Conservation (phyloP, 2,113 vertebrate genomes). For the Phylloscopus whistleri region DNA sequence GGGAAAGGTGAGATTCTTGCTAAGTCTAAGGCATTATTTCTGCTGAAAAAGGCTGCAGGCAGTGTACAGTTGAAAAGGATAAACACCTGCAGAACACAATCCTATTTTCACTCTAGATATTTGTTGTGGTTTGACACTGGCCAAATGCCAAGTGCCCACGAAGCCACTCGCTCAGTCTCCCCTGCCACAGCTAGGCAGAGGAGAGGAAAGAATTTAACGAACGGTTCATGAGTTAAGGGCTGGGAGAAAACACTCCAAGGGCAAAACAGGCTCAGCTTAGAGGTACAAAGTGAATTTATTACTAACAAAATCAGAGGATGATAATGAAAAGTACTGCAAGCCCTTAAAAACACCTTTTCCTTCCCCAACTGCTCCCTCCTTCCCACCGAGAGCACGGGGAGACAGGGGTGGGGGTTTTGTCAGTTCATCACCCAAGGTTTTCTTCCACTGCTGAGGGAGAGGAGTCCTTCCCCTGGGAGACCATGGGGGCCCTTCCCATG, state of each 20-base stretch:
- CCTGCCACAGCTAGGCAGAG: background rate
- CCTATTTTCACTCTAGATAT: background rate
- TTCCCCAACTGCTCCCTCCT: too few relatives aligned
- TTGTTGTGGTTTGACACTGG: background rate
- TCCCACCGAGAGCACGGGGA: accelerated
- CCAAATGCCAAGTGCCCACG: accelerated
- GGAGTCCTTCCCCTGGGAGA: background rate
- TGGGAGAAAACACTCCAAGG: background rate
- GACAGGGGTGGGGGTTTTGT: background rate
- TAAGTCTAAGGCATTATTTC: background rate
- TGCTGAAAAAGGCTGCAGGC: background rate
- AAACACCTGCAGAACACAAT: background rate
- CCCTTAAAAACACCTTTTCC: background rate
- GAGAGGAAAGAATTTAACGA: background rate
- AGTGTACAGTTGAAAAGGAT: background rate
- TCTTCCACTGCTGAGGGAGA: background rate
- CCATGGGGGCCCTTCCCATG: background rate
- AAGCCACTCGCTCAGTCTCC: background rate
- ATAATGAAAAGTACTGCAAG: background rate
- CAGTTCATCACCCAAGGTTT: background rate
- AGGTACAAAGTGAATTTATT: too few relatives aligned
- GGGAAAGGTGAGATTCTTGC: background rate
- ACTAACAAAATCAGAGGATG: background rate
- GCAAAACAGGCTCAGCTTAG: background rate
- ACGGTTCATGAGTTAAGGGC: background rate